phyloP scores from a whole-genome alignment of 2,888 invertebrate species.

The Drosophila stalkeri region DNA sequence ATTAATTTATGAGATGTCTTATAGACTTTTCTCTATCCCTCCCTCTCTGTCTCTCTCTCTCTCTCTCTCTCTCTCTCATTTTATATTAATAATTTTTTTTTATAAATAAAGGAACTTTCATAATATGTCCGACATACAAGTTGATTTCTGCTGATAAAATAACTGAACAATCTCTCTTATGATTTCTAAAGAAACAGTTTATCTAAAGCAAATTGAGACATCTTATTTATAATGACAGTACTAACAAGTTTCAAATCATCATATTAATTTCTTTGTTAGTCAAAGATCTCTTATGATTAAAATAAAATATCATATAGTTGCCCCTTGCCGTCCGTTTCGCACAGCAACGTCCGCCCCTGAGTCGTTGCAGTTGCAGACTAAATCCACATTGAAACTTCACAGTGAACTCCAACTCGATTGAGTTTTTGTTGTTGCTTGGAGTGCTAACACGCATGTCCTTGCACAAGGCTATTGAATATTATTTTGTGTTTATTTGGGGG shows the following conservation, averaged over 20 bases:
- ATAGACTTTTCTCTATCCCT: too few species aligned
- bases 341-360: constrained; percentile 45
- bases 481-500: constrained; percentile 34
- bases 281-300: not conserved
- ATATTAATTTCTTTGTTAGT: not conserved
- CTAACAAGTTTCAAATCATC: not conserved
- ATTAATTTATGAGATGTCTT: too few species aligned
- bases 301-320: not conserved
- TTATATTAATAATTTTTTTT: too few species aligned
- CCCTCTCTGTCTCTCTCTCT: too few species aligned
- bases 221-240: not conserved
- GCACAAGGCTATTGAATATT: constrained; percentile 21
- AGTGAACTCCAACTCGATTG: constrained; percentile 11
- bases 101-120: not conserved
- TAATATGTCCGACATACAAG: not conserved
- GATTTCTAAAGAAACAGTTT: not conserved
- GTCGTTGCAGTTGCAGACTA: constrained; percentile 51
- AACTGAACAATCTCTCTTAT: not conserved
- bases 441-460: constrained; percentile 76
- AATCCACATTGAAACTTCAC: constrained; percentile 41
- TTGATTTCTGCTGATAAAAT: not conserved
- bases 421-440: constrained; percentile 8
- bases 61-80: too few species aligned
- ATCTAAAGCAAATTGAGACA: not conserved
- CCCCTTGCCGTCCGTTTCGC: not conserved